Evolutionary conservation across 2,113 vertebrate genomes (phyloP), one percentile per base, ranked within the genome.

Genomic region (Scalopus aquaticus): DNA sequence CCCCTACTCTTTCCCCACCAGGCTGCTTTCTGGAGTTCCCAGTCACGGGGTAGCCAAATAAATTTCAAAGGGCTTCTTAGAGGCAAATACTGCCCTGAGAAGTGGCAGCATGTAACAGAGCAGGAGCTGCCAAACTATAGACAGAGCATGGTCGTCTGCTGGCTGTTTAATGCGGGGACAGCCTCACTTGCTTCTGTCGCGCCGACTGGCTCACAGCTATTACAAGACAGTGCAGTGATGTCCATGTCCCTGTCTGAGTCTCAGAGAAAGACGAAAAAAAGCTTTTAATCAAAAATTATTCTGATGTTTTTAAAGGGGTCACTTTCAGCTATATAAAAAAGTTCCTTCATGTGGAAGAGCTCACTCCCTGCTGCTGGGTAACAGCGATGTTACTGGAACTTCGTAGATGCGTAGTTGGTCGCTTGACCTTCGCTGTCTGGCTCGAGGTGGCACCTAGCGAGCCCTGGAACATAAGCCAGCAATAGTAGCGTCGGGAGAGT

Each of bases 71-170:
- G 46, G 69, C 56, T 20, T 72, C 64, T 69, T 15, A 16, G 65
- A 24, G 9, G 49, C 64, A 67, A 10, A 17, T 8, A 2, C 4
- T 5, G 4, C 46, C 3, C 24, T 9, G n/a, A 76, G 39, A 26
- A 49, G 6, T n/a, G 44, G 16, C 10, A 28, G 32, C 12, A 0
- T 22, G 8, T 15, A 3, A 10, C 70, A 51, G 46, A 72, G 9
- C 32, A 42, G 54, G n/a, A 51, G 72, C 51, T 8, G 19, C 12
- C 73, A 49, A 6, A n/a, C 49, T 3, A 0, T 8, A 15, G 60
- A 1, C 1, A 1, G 60, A 12, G 35, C 17, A 0, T 44, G 11
- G 46, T 35, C 1, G 0, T 9, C 35, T 2, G n/a, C 65, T 0
- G 22, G 73, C 42, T 30, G 32, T 22, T 28, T 56, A 11, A 22